Evolutionary conservation across 1,140 invertebrate genomes (phyloP).

Genomic region (Cylas formicarius): DNA sequence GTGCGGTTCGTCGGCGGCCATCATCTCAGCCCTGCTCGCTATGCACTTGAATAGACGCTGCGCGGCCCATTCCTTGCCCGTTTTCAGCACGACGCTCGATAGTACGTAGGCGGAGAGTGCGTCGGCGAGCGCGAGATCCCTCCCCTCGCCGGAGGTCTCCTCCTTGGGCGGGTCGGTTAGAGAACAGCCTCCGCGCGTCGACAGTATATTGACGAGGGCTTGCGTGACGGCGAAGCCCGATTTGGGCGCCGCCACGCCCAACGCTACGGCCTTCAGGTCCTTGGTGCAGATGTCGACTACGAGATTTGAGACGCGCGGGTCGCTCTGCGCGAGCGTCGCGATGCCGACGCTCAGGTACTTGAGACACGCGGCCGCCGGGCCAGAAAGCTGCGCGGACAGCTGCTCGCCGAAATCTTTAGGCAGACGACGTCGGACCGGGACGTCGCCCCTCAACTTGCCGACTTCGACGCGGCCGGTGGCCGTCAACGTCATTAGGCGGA

Average conservation of each 20-base stretch:
- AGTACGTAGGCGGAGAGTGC: constrained; percentile 56
- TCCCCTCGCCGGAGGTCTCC: constrained; percentile 34
- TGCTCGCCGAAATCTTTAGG: constrained; percentile 29
- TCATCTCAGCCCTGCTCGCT: constrained; percentile 35
- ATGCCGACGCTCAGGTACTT: constrained; percentile 50
- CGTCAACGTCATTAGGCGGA: constrained; percentile 57
- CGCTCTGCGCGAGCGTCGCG: constrained; percentile 50
- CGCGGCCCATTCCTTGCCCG: constrained; percentile 54
- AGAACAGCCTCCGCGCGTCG: constrained; percentile 42
- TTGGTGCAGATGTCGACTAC: constrained; percentile 56
- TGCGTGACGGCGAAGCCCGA: constrained; percentile 53
- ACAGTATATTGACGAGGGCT: constrained; percentile 52
- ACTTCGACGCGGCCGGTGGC: constrained; percentile 50
- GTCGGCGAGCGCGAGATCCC: constrained; percentile 53
- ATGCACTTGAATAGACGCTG: constrained; percentile 47
- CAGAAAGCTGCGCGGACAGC: constrained; percentile 29
- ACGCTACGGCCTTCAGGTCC: constrained; percentile 46
- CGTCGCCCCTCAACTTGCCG: constrained; percentile 20
- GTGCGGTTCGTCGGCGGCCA: constrained; percentile 30
- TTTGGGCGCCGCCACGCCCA: constrained; percentile 29
- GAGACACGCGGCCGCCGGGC: constrained; percentile 42
- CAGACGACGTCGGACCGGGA: constrained; percentile 20
- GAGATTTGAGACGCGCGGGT: constrained; percentile 48
- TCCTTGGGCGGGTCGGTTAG: constrained; percentile 41
- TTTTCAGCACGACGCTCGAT: constrained; percentile 39